Conservation (phyloP, 1,140 invertebrate species). For the Acarapis woodi region DNA sequence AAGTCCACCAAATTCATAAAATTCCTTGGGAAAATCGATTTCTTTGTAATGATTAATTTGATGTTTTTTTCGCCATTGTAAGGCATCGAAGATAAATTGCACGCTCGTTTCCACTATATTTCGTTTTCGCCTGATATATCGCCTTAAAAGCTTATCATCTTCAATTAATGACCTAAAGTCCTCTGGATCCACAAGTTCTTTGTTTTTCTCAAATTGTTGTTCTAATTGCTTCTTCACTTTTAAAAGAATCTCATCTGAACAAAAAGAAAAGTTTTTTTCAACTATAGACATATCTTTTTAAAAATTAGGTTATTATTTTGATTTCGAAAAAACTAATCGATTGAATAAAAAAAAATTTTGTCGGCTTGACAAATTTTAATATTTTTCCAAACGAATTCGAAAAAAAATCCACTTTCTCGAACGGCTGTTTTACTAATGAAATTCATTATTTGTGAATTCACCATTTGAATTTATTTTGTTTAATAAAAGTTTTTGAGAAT, state of each 20-base stretch:
- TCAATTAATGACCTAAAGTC: not conserved
- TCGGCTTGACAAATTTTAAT: too few species aligned
- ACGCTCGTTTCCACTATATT: not conserved
- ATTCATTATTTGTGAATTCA: too few species aligned
- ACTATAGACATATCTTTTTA: not conserved
- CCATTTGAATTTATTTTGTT: too few species aligned
- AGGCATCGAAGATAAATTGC: not conserved
- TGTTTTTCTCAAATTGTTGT: not conserved
- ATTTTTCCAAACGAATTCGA: too few species aligned
- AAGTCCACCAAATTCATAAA: slow-evolving; percentile 2
- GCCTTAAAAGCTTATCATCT: not conserved
- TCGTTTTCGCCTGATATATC: not conserved
- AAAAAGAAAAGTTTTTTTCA: too few species aligned
- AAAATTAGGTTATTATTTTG: not conserved
- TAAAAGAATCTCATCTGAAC: not conserved
- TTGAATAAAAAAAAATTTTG: too few species aligned
- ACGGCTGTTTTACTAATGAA: too few species aligned
- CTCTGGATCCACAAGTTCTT: not conserved
- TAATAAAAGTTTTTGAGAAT: too few species aligned
- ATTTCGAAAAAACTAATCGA: not conserved
- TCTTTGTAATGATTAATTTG: not conserved
- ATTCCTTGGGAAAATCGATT: slow-evolving; percentile 1
- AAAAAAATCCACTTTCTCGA: too few species aligned
- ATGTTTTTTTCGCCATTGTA: not conserved
- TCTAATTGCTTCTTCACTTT: not conserved